Base-by-base conservation (phyloP, 1,140 invertebrate genomes). In the Leptestheria dahalacensis region DNA sequence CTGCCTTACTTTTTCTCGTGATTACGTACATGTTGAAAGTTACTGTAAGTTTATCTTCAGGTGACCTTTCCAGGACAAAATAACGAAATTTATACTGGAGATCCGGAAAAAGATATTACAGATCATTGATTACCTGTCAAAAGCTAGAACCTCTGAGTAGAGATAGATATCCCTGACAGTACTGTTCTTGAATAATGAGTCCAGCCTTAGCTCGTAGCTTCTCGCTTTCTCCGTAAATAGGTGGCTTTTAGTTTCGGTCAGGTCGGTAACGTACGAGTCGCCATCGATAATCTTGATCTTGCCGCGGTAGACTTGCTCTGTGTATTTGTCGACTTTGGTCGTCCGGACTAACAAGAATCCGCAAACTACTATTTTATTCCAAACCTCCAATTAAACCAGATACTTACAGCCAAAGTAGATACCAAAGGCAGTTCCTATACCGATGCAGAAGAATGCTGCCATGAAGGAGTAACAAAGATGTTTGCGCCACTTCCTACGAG, bases 241-340 rank as follows among this genome's bases (percentile, higher is more conserved):
- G 28, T 64, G 29, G 28, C 67, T 65, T 12, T 65, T 62, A 15
- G 82, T 78, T 69, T 85, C 81, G 1, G 81, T 78, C 59, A 85
- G 70, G 51, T 80, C 77, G 56, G 74, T 66, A n/a, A 68, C 70
- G 71, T 81, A 85, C 1, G 75, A 73, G 64, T 86, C 86, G n/a
- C 63, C 62, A 48, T 62, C 57, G 60, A 71, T 73, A 63, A 88
- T 77, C 69, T 78, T 76, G 68, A 91, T 86, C 28, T 81, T 82
- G 11, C 82, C 87, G 59, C 85, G 77, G 69, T 88, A 91, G 2
- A 86, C 77, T 68, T 85, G 81, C 70, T 89, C 85, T 63, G 81
- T 81, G 21, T 82, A 71, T 51, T 29, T 50, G 25, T 60, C 58
- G 9, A 20, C 48, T 52, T 52, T 50, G 20, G 23, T 18, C 23